Percentiles rank a stretch among this genome's conserved stretches.
phyloP scores from a whole-genome alignment of 1,140 invertebrate genomes.

The Apis cerana region DNA sequence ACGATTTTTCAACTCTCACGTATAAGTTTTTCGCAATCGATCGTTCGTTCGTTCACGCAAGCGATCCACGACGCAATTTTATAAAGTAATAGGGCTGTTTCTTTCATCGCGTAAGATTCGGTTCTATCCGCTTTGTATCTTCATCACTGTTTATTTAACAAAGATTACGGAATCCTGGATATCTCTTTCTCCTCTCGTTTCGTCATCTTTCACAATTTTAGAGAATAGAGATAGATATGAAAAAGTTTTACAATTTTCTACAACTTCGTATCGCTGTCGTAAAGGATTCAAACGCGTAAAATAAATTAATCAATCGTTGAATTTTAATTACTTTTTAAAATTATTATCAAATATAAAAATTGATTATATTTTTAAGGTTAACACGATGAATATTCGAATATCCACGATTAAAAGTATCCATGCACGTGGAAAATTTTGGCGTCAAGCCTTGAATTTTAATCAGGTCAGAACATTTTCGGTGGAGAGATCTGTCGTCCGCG shows the following conservation, averaged over 20 bases:
- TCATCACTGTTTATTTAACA: not conserved
- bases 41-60: not conserved
- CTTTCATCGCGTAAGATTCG: not conserved
- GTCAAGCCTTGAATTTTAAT: constrained; percentile 54
- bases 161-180: not conserved
- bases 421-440: not conserved
- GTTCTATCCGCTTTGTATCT: not conserved
- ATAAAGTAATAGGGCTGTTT: too few species aligned
- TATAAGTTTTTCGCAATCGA: not conserved
- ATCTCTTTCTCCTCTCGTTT: not conserved
- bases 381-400: too few species aligned
- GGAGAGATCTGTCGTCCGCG: too few species aligned
- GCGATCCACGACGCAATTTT: not conserved
- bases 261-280: too few species aligned
- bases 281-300: too few species aligned
- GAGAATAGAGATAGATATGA: not conserved
- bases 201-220: not conserved
- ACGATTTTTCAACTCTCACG: not conserved
- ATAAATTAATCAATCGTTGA: too few species aligned
- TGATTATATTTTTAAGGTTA: too few species aligned
- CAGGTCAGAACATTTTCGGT: constrained; percentile 32
- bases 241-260: not conserved
- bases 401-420: not conserved
- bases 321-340: too few species aligned
- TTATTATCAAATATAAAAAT: too few species aligned